phyloP scores from a whole-genome alignment of 92 coral and sea anemone genomes.

The Epizoanthus fatuus region DNA sequence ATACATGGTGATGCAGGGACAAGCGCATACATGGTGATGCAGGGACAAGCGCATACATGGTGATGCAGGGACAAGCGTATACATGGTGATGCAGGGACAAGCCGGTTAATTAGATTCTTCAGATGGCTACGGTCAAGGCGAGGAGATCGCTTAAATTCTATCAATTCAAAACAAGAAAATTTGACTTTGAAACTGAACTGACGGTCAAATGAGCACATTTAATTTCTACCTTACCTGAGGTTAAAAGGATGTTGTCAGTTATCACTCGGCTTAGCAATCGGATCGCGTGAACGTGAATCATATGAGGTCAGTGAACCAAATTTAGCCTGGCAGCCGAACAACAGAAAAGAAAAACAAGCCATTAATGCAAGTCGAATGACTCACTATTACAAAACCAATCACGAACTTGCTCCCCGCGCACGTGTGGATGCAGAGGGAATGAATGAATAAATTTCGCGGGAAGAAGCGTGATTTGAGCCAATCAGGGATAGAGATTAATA shows the following conservation, averaged over 20 bases:
- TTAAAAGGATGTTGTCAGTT: not conserved
- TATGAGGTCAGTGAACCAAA: slow-evolving; percentile 84
- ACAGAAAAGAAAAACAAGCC: slow-evolving; percentile 54
- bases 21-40: too few species aligned
- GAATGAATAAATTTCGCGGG: slow-evolving; percentile 45
- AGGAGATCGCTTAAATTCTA: slow-evolving; percentile 32
- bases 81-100: too few species aligned
- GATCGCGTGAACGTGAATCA: slow-evolving; percentile 80
- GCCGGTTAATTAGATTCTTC: slow-evolving; percentile 28
- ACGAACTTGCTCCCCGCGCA: slow-evolving; percentile 1
- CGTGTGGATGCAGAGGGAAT: slow-evolving; percentile 15
- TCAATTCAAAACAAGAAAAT: slow-evolving; percentile 33
- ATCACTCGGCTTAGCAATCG: slow-evolving; percentile 8
- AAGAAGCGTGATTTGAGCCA: slow-evolving; percentile 51
- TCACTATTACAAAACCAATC: slow-evolving; percentile 38
- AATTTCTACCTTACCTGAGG: not conserved
- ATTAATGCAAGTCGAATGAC: slow-evolving; percentile 14
- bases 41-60: too few species aligned
- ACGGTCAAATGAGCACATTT: not conserved
- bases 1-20: too few species aligned
- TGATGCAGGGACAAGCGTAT: too few species aligned
- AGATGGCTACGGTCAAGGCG: slow-evolving; percentile 27
- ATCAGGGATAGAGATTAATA: slow-evolving; percentile 31
- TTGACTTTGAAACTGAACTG: not conserved
- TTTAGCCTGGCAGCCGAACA: slow-evolving; percentile 68